Percentiles rank a stretch among this genome's conserved stretches.
Evolutionary conservation across 2,113 vertebrate species (phyloP).

Genomic region (Archocentrus centrarchus): DNA sequence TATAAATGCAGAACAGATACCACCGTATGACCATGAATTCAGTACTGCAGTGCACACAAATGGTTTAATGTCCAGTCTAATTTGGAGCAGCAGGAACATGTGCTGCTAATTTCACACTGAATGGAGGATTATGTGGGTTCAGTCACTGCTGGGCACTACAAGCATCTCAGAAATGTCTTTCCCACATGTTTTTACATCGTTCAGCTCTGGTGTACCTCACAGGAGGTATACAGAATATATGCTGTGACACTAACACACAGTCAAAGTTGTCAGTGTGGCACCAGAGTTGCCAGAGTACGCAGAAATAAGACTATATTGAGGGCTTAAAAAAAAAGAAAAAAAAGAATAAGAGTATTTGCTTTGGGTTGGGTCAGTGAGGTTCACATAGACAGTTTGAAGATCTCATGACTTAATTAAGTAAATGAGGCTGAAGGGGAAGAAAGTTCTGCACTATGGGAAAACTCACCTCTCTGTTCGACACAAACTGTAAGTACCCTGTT

Average conservation of each 20-base stretch:
- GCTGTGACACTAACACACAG: background rate
- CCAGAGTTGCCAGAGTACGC: rapidly evolving
- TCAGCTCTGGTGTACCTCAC: background rate
- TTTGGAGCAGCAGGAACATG: conserved; percentile 46
- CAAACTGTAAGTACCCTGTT: conserved; percentile 48
- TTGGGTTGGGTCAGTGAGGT: conserved; percentile 10
- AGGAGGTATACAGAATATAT: background rate
- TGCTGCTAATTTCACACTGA: conserved; percentile 50
- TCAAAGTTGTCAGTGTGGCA: too few species aligned
- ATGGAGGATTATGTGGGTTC: conserved; percentile 1
- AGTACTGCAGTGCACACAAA: background rate
- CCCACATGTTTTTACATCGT: background rate
- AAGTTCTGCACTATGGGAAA: background rate
- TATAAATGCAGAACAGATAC: background rate
- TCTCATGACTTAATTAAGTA: conserved; percentile 34
- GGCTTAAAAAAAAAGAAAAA: background rate
- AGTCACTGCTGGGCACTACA: background rate
- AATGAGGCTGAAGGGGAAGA: conserved; percentile 9
- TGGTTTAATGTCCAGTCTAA: conserved; percentile 23
- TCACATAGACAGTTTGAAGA: background rate
- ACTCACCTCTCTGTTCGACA: background rate
- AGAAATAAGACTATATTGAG: background rate
- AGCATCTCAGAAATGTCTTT: background rate
- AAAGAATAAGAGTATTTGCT: background rate
- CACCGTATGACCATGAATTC: background rate